Evolutionary conservation across 2,113 vertebrate species (phyloP).

Genomic region (Apodemus speciosus): DNA sequence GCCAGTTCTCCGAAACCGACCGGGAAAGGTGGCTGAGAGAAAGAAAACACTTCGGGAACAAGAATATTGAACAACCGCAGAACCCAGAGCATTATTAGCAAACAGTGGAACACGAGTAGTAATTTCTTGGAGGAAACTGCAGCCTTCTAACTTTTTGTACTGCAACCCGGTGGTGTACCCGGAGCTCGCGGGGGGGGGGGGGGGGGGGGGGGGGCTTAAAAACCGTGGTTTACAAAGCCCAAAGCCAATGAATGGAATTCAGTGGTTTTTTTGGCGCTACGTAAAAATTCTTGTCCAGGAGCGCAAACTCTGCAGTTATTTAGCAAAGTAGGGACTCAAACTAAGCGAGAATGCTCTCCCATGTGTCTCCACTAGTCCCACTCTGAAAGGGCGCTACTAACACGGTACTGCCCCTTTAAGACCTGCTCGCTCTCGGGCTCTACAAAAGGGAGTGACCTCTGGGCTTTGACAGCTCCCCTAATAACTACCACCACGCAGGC

Average conservation of each 20-base stretch:
- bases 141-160: constrained; percentile 72
- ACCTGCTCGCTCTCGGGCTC: constrained; percentile 84
- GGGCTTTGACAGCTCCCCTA: constrained; percentile 98
- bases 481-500: constrained; percentile 90
- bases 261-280: constrained; percentile 20
- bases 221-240: constrained; percentile 14
- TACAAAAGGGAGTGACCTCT: constrained; percentile 96
- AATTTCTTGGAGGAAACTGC: constrained; percentile 56
- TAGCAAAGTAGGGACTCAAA: constrained; percentile 36
- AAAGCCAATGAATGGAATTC: constrained; percentile 61
- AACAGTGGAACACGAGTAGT: constrained; percentile 58
- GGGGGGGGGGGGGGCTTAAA: constrained; percentile 31
- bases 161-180: constrained; percentile 53
- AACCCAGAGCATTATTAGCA: constrained; percentile 1
- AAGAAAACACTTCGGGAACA: constrained; percentile 47
- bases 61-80: constrained; percentile 35
- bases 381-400: constrained; percentile 14
- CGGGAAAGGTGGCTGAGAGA: constrained; percentile 69
- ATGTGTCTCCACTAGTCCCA: constrained; percentile 31
- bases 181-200: no score
- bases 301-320: constrained; percentile 63
- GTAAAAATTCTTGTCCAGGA: constrained; percentile 45
- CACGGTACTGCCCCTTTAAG: constrained; percentile 85
- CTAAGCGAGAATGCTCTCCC: constrained; percentile 13
- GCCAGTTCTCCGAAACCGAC: constrained; percentile 76